Conservation (phyloP, 2,797 vertebrate genomes). For the Naso thynnoides region DNA sequence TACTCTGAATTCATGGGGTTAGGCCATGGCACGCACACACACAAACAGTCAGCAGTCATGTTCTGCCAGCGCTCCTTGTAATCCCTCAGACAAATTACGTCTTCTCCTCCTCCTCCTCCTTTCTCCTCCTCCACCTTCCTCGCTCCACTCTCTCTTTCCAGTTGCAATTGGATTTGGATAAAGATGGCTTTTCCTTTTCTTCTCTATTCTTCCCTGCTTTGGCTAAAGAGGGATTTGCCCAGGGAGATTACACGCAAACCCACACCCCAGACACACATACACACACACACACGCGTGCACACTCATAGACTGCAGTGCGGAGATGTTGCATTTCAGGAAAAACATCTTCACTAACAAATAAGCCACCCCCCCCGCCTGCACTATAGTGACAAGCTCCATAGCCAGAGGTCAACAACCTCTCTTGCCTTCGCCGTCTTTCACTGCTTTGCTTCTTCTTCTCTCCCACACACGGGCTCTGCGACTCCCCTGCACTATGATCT, state of each 20-base stretch:
- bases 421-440: conserved; percentile 61
- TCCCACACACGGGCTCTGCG: conserved; percentile 38
- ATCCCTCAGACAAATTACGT: conserved; percentile 89
- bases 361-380: conserved; percentile 32
- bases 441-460: conserved; percentile 52
- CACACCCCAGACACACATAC: too few relatives aligned
- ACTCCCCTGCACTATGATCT: conserved; percentile 40
- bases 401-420: conserved; percentile 79
- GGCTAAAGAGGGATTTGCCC: conserved; percentile 87
- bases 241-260: conserved; percentile 82
- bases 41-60: conserved; percentile 72
- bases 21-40: conserved; percentile 48
- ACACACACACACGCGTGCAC: conserved; percentile 34
- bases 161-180: conserved; percentile 89
- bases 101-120: conserved; percentile 77
- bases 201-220: conserved; percentile 85
- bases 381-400: conserved; percentile 64
- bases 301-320: conserved; percentile 56
- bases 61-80: conserved; percentile 85
- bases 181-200: conserved; percentile 88
- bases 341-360: conserved; percentile 82
- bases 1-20: conserved; percentile 66
- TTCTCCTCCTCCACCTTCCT: conserved; percentile 74
- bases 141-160: conserved; percentile 75
- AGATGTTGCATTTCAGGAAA: conserved; percentile 81